Conservation (phyloP, 2,113 vertebrate species). For the Helogale parvula region DNA sequence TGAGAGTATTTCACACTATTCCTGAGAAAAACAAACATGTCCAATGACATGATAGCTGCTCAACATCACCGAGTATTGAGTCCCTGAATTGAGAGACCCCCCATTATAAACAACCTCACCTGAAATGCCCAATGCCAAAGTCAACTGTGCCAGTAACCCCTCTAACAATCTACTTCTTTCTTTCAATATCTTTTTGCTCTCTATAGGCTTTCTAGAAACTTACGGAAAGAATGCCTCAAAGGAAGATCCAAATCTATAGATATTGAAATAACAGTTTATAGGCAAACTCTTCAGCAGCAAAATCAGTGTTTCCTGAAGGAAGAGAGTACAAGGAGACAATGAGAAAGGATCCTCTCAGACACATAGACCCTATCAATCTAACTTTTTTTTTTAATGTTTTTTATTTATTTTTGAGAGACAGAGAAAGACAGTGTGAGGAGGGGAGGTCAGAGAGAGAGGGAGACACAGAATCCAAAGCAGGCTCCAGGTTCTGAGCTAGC, state of each 20-base stretch:
- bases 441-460: no score
- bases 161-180: neutral
- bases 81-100: neutral
- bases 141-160: neutral
- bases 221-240: constrained; percentile 77
- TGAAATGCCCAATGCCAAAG: neutral
- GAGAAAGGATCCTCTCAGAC: neutral
- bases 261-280: constrained; percentile 92
- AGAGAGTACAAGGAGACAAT: neutral
- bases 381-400: no score
- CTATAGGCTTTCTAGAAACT: constrained; percentile 38
- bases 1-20: constrained; percentile 89
- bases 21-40: constrained; percentile 73
- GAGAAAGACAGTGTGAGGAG: no score
- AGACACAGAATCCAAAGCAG: no score
- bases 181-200: neutral
- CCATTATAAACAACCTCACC: no score
- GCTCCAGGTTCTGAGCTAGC: no score
- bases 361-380: no score
- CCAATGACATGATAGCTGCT: neutral
- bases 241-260: constrained; percentile 89
- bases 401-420: no score
- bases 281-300: constrained; percentile 89
- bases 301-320: constrained; percentile 69
- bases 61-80: accelerated